These are phyloP conservation scores for Strix aluco DNA, from an alignment of 2,113 vertebrate genomes.

Conservation along the genomic window DNA sequence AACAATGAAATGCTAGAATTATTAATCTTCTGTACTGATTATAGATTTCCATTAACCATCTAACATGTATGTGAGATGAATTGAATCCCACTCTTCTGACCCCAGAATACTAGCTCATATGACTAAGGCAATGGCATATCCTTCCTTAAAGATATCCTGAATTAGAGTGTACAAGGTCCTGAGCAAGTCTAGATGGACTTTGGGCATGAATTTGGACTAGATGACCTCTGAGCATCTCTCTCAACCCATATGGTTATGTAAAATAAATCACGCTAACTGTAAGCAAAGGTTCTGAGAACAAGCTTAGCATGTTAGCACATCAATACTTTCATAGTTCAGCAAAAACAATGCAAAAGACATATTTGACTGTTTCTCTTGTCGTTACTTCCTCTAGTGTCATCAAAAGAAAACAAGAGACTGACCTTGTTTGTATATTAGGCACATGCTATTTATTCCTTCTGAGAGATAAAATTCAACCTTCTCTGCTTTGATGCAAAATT, in stretches of 20 bases:
- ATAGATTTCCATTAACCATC: not conserved
- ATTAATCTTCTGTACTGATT: not conserved
- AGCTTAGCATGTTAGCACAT: not conserved
- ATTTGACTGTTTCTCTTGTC: not conserved
- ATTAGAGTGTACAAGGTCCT: not conserved
- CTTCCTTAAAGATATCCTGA: not conserved
- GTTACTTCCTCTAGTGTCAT: not conserved
- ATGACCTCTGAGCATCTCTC: not conserved
- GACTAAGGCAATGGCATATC: not conserved
- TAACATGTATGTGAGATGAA: not conserved
- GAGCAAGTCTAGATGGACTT: not conserved
- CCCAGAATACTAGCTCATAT: not conserved
- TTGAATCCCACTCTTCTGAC: not conserved
- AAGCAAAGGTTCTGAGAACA: not conserved
- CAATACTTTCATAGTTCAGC: not conserved
- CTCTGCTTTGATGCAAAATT: not conserved
- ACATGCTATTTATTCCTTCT: not conserved
- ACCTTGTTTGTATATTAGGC: not conserved
- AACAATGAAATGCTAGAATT: not conserved
- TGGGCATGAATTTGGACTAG: not conserved
- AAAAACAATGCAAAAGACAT: not conserved
- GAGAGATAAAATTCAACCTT: not conserved
- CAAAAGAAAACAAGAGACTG: not conserved
- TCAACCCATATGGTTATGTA: fast-evolving
- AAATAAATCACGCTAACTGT: not conserved